Evolutionary conservation across 1,140 invertebrate genomes (phyloP), one percentile per base, ranked within the genome.

Genomic region (Plodia interpunctella): DNA sequence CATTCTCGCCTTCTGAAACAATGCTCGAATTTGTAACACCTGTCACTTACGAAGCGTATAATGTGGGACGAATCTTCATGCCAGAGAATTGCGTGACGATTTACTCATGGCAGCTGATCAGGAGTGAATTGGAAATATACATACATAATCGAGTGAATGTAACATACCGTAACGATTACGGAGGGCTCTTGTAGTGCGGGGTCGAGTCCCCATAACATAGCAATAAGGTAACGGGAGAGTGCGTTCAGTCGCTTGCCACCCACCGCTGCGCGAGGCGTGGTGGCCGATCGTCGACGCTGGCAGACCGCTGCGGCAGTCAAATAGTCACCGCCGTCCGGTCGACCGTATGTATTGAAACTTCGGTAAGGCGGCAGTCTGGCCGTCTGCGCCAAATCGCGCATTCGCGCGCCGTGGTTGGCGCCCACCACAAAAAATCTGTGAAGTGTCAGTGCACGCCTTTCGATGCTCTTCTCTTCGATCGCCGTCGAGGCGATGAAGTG

Each of bases 401-500:
- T 58, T 55, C 65, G 70, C 62, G 64, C 75, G 76, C 63, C 76
- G 66, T 67, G 74, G 69, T 68, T 70, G 75, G 68, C 68, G 59
- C 62, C 63, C 59, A 61, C 60, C 54, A 44, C 67, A 49, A 60
- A 62, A 51, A 63, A 50, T 60, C 62, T 74, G 76, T 80, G 72
- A 72, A 80, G 81, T 83, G 81, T 74, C 70, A 71, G 78, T 78
- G 78, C 77, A 64, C 72, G 66, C 80, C 67, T 78, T 81, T 87
- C 78, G 78, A 90, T 90, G 87, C 87, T 88, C 80, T 87, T 87
- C 78, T 74, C 80, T 82, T 77, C 80, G 70, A 83, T 84, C 79
- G 81, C 78, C 81, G 78, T 74, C 59, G 79, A 82, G 82, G 84
- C 87, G 88, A 90, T 90, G 90, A 90, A 90, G 90, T 90, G 90